Base-by-base conservation (phyloP, 2,797 vertebrate genomes). In the Anomalospiza imberbis region DNA sequence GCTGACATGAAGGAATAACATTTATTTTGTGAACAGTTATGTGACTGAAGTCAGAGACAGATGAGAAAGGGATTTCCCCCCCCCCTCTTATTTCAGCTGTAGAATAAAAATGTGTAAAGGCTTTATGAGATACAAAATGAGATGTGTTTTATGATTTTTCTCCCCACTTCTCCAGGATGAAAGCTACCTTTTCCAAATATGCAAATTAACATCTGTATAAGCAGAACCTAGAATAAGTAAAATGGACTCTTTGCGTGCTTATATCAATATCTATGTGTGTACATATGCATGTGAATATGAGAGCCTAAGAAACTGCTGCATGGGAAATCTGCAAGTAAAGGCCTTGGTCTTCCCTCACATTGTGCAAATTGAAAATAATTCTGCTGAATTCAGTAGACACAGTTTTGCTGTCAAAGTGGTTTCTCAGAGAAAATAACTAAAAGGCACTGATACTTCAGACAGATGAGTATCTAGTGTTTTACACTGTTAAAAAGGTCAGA, bases 1-100 rank as follows among this genome's bases (percentile, higher is more conserved):
- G 73, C 85, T 94, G 94, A 90, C 89, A 71, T 50, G n/a, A 66
- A 93, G 91, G 60, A 95, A 94, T 88, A 96, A 95, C 88, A 86
- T 96, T 96, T 91, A 86, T 93, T 95, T 89, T 93, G 74, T 86
- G 89, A 93, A 40, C 76, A 26, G 40, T 86, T 94, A n/a, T 73
- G 53, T 60, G 76, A 84, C 66, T 90, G 76, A 95, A 85, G 68
- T 89, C 81, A 89, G 86, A 91, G 72, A 63, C 48, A 91, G 87
- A 92, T 40, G 70, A 94, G 66, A 95, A 93, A 88, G 32, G 34
- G 24, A 18, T n/a, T 90, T 2, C 0, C 3, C 16, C 5, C 25
- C 7, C 24, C 36, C 20, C 34, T 44, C 87, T 92, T 68, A 86
- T 70, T 93, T 86, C 73, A 90, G 55, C 67, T 68, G 60, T 67